A percentile compares a stretch with the other conserved stretches of the same genome.
phyloP scores from a whole-genome alignment of 2,888 invertebrate species.

The Chloroclystis v-ata region DNA sequence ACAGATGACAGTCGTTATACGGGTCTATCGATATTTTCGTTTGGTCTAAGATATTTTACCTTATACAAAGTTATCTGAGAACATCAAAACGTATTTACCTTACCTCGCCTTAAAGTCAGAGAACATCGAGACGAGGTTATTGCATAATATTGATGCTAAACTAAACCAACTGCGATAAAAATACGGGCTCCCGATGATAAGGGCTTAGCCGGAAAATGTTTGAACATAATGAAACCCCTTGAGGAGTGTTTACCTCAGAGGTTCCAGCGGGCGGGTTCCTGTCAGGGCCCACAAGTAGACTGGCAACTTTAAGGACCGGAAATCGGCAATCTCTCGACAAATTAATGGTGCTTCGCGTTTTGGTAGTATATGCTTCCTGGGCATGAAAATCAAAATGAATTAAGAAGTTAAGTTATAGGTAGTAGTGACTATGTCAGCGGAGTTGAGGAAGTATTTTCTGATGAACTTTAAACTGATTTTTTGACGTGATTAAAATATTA shows the following conservation, averaged over 20 bases:
- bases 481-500: too few species aligned
- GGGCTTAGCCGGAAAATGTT: slow-evolving; percentile 23
- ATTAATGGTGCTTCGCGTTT: too few species aligned
- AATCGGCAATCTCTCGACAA: too few species aligned
- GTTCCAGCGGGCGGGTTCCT: slow-evolving; percentile 18
- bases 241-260: slow-evolving; percentile 22
- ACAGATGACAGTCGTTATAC: background rate
- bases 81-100: slow-evolving; percentile 1
- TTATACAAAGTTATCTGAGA: slow-evolving; percentile 1
- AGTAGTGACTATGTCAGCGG: too few species aligned
- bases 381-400: too few species aligned
- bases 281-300: too few species aligned
- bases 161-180: slow-evolving; percentile 17
- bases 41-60: too few species aligned
- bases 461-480: too few species aligned
- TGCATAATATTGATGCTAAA: slow-evolving; percentile 19
- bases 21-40: slow-evolving; percentile 1
- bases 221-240: slow-evolving; percentile 22
- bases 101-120: slow-evolving; percentile 1
- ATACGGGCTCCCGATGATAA: slow-evolving; percentile 20
- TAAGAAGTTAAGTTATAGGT: too few species aligned
- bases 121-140: slow-evolving; percentile 4
- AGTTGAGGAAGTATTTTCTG: too few species aligned
- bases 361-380: too few species aligned
- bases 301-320: too few species aligned